These are phyloP conservation scores for Amblyteles armatorius DNA, from an alignment of 2,888 invertebrate species.

Conservation along the genomic window DNA sequence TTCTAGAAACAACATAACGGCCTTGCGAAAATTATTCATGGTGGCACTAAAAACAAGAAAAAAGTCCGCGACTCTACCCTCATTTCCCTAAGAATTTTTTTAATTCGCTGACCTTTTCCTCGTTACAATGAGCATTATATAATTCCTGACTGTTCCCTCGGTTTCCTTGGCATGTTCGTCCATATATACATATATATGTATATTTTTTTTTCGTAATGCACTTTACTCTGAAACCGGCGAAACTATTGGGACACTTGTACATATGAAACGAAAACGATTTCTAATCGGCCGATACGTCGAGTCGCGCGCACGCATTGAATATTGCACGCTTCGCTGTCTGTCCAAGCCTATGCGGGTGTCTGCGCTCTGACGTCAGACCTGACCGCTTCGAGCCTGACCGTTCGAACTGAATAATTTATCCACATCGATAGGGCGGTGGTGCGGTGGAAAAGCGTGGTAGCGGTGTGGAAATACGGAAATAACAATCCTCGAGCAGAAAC, in stretches of 20 bases:
- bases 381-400: constrained; percentile 60
- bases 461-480: constrained; percentile 61
- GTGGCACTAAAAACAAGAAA: too few relatives aligned
- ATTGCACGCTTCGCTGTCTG: background rate
- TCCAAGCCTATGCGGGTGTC: constrained; percentile 42
- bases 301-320: constrained; percentile 10
- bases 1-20: background rate
- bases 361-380: constrained; percentile 64
- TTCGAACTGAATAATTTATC: constrained; percentile 65
- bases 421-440: constrained; percentile 57
- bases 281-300: background rate
- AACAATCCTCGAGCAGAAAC: constrained; percentile 60
- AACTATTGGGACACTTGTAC: background rate
- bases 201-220: background rate
- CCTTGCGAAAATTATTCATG: background rate
- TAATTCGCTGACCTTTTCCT: background rate
- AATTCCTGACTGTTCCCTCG: too few relatives aligned
- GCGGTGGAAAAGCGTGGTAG: constrained; percentile 46
- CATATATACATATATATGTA: background rate
- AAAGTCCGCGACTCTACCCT: too few relatives aligned
- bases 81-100: background rate
- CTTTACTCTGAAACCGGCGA: background rate
- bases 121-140: too few relatives aligned
- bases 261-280: background rate
- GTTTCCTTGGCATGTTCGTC: background rate